Base-by-base conservation (phyloP, 1,140 invertebrate species). In the Probaryconus sp. region DNA sequence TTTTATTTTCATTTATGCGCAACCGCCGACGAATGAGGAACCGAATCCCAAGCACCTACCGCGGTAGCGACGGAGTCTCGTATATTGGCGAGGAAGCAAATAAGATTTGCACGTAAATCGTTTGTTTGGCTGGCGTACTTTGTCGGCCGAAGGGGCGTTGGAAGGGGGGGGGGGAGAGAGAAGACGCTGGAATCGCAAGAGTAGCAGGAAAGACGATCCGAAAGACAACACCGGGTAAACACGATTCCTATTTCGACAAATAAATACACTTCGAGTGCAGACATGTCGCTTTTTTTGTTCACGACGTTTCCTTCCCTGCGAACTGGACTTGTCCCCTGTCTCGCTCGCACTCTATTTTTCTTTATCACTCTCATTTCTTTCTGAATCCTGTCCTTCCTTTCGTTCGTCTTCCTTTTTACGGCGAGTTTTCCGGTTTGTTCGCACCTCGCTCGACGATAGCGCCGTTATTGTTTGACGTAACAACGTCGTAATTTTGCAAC, bases 41-140 rank as follows among this genome's bases (percentile, higher is more conserved):
- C 37, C 31, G 50, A 58, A 60, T 72, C 65, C 67, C 63, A 67
- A 64, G 61, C 68, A 61, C 56, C 64, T 69, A 71, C 33, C 47
- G 28, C 53, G 48, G 43, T 24, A 42, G 24, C 21, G 31, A 17
- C 24, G 33, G 37, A 28, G 56, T 24, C 40, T 43, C 45, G 43
- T 64, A 55, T 65, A 53, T 65, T 53, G 61, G 30, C 38, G 38
- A 63, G 65, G 67, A 67, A 72, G 77, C 58, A 77, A 79, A 73
- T 79, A 77, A 79, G 77, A 79, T 79, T 79, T 79, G 71, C 77
- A 79, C 75, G 75, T 77, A 79, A 79, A 79, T 77, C 77, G 71
- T 77, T 77, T 76, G 70, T 79, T 76, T 74, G 73, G 61, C 48
- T 64, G 33, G 63, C 31, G 40, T 11, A 21, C 35, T 26, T 50